These are phyloP conservation scores for Pelusios castaneus DNA, from an alignment of 2,113 vertebrate genomes.

Conservation along the genomic window DNA sequence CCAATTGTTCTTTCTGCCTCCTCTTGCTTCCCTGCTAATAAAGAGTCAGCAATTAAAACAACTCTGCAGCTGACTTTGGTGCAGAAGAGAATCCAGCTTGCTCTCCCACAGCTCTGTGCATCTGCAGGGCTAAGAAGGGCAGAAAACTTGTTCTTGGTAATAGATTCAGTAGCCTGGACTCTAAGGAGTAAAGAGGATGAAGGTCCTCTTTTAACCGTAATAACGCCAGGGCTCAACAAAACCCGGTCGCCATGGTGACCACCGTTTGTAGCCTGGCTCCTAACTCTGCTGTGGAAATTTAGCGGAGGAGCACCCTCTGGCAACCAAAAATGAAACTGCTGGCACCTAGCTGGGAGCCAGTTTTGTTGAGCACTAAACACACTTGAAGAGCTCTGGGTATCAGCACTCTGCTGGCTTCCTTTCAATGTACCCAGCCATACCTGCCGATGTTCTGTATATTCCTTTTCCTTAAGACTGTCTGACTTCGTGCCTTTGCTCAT, in stretches of 20 bases:
- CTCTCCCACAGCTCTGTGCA: accelerated
- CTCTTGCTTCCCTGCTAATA: neutral
- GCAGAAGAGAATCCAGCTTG: neutral
- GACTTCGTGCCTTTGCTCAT: accelerated
- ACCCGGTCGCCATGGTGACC: too few species aligned
- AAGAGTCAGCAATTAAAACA: neutral
- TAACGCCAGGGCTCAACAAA: too few species aligned
- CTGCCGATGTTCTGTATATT: neutral
- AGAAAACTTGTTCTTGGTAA: accelerated
- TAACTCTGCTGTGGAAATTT: too few species aligned
- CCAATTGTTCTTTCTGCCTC: neutral
- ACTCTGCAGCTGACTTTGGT: neutral
- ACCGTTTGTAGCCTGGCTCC: too few species aligned
- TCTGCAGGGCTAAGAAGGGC: neutral
- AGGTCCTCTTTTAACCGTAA: neutral
- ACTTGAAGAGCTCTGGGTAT: accelerated
- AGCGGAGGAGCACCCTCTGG: too few species aligned
- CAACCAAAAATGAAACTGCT: too few species aligned
- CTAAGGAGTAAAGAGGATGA: neutral
- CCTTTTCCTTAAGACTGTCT: neutral
- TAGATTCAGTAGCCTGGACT: accelerated
- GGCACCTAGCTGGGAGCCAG: too few species aligned
- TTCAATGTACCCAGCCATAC: accelerated
- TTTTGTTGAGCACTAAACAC: too few species aligned
- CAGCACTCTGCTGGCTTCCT: neutral